Conservation (phyloP, 2,888 invertebrate species). For the Andricus quercusramuli region DNA sequence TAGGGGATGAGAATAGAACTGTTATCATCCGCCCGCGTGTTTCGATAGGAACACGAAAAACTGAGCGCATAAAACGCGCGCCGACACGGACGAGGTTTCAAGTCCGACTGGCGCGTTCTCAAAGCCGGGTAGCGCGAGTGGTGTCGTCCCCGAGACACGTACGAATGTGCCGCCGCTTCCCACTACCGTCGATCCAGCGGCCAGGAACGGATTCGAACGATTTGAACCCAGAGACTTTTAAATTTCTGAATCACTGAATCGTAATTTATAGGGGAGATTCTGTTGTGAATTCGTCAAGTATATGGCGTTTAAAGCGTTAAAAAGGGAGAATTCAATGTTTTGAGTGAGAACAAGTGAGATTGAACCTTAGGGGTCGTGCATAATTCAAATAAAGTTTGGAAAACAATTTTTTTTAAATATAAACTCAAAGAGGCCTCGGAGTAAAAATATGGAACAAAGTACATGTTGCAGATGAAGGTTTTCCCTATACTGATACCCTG, state of each 20-base stretch:
- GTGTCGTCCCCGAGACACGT: conserved; percentile 63
- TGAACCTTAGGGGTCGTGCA: neutral
- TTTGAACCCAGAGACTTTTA: conserved; percentile 11
- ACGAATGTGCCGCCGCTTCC: conserved; percentile 60
- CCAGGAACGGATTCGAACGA: conserved; percentile 48
- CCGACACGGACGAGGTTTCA: conserved; percentile 53
- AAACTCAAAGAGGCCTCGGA: too few relatives aligned
- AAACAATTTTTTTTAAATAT: too few relatives aligned
- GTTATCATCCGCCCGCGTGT: conserved; percentile 47
- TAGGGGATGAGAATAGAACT: conserved; percentile 38
- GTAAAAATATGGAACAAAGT: too few relatives aligned
- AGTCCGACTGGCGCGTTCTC: conserved; percentile 61
- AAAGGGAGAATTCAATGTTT: neutral
- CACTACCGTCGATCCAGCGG: conserved; percentile 54
- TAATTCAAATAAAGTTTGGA: too few relatives aligned
- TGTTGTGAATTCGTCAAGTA: neutral
- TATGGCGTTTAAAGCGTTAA: neutral
- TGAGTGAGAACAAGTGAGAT: neutral
- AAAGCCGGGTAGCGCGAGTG: conserved; percentile 66
- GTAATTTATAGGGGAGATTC: neutral
- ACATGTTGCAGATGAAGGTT: too few relatives aligned
- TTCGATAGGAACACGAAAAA: conserved; percentile 38
- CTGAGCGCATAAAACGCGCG: conserved; percentile 44
- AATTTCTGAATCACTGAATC: neutral
- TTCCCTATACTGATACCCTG: too few relatives aligned